Percentiles rank a stretch among this genome's conserved stretches.
These are phyloP conservation scores for Scortum barcoo DNA, from an alignment of 2,113 vertebrate genomes.

Conservation along the genomic window DNA sequence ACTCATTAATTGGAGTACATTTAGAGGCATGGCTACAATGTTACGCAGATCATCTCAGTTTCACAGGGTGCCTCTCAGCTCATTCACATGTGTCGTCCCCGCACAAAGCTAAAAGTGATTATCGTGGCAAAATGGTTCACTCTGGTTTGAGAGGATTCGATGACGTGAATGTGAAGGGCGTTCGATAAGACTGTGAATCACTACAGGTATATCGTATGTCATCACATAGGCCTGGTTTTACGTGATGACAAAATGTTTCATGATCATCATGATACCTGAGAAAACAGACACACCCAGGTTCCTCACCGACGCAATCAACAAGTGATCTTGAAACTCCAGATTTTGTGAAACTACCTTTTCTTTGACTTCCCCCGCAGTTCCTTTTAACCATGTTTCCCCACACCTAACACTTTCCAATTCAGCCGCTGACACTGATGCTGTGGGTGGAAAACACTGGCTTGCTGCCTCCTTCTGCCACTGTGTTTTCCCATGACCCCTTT, in stretches of 20 bases:
- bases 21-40: background rate
- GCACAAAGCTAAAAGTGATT: background rate
- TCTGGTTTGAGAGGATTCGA: conserved; percentile 4
- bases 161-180: background rate
- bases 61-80: background rate
- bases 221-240: background rate
- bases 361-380: background rate
- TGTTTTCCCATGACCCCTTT: conserved; percentile 1
- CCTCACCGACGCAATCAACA: background rate
- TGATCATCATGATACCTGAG: background rate
- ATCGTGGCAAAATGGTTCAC: conserved; percentile 6
- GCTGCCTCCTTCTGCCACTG: background rate
- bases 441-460: background rate
- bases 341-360: background rate
- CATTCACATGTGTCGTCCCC: background rate
- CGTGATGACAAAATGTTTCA: background rate
- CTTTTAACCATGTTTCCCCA: background rate
- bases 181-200: background rate
- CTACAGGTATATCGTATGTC: background rate
- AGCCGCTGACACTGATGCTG: background rate
- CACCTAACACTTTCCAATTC: conserved; percentile 2
- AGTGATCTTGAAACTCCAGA: background rate
- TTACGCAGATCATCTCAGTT: background rate
- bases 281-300: background rate
- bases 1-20: conserved; percentile 13